Conservation (phyloP, 2,797 vertebrate species). For the Macroramphosus scolopax region DNA sequence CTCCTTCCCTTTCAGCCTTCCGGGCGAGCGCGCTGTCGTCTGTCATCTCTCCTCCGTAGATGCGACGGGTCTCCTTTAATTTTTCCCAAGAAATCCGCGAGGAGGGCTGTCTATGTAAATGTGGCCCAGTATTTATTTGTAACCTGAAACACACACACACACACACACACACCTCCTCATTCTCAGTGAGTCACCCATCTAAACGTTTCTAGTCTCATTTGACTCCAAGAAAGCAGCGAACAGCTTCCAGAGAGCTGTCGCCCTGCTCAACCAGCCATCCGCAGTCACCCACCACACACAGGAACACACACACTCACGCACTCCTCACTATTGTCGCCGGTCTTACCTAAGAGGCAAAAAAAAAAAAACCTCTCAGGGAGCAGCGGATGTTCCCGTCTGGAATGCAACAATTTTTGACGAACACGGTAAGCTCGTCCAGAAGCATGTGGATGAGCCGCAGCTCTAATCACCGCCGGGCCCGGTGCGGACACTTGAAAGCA, state of each 20-base stretch:
- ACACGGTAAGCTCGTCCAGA: conserved; percentile 27
- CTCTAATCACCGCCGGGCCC: conserved; percentile 35
- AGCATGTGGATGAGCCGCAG: conserved; percentile 38
- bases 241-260: conserved; percentile 38
- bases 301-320: conserved; percentile 9
- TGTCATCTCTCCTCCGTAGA: conserved; percentile 21
- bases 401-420: conserved; percentile 22
- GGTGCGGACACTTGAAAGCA: conserved; percentile 37
- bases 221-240: conserved; percentile 45
- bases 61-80: conserved; percentile 19
- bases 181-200: conserved; percentile 58
- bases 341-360: conserved; percentile 42
- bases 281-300: neutral
- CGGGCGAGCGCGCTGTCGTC: conserved; percentile 21
- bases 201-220: conserved; percentile 55
- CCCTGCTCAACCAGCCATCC: no score
- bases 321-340: no score
- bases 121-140: conserved; percentile 26
- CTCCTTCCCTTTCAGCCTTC: conserved; percentile 32
- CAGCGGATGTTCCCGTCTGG: conserved; percentile 7
- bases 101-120: conserved; percentile 29
- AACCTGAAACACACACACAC: no score
- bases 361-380: conserved; percentile 10
- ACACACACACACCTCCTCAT: conserved; percentile 42
- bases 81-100: conserved; percentile 19